Conservation (phyloP, 2,113 vertebrate species). For the Bos javanicus region DNA sequence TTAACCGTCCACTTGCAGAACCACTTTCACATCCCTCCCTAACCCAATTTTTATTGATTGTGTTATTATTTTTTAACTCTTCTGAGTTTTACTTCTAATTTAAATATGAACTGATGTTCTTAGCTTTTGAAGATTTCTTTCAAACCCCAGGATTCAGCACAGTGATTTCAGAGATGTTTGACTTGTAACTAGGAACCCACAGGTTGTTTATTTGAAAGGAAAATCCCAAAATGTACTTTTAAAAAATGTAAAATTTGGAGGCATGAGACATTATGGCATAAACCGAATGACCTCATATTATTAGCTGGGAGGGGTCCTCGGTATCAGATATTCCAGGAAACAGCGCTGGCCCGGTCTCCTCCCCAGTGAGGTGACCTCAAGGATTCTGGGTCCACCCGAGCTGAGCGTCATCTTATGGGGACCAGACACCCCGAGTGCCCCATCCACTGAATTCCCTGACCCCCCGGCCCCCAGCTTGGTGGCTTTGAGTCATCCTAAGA, state of each 20-base stretch:
- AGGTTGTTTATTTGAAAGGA: neutral
- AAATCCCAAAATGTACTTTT: constrained; percentile 1
- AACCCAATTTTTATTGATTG: neutral
- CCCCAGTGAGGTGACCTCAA: neutral
- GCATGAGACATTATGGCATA: neutral
- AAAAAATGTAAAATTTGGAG: neutral
- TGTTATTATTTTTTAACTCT: neutral
- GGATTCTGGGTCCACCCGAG: too few species aligned
- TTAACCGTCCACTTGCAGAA: neutral
- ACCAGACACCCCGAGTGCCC: neutral
- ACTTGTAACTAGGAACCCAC: neutral
- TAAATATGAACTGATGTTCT: neutral
- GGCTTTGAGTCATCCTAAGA: neutral
- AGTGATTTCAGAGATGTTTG: neutral
- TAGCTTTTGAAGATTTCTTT: neutral
- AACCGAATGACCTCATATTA: neutral
- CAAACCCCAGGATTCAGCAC: neutral
- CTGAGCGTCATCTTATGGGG: neutral
- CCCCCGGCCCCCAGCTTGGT: neutral
- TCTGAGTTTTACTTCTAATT: neutral
- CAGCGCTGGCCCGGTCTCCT: rapidly evolving
- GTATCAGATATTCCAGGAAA: neutral
- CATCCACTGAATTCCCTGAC: neutral
- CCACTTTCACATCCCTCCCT: neutral
- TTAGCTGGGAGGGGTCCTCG: neutral